A percentile compares a stretch with the other conserved stretches of the same genome.
Evolutionary conservation across 2,113 vertebrate species (phyloP).

Genomic region (Gymnorhina tibicen): DNA sequence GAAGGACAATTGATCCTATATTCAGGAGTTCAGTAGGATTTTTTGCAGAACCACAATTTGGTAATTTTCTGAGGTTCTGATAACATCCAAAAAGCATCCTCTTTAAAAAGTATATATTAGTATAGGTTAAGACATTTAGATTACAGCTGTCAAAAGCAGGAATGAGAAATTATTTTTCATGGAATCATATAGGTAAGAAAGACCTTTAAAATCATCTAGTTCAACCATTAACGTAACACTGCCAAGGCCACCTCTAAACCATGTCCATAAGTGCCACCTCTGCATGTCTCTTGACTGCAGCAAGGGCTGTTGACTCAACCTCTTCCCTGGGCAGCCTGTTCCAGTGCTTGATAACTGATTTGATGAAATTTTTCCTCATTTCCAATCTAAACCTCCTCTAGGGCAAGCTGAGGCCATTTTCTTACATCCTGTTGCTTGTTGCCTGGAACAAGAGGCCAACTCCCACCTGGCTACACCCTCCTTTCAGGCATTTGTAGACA

Average conservation of each 20-base stretch:
- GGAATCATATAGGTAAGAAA: neutral
- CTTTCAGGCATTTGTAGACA: neutral
- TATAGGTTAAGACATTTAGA: conserved; percentile 16
- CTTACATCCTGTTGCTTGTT: neutral
- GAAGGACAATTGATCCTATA: neutral
- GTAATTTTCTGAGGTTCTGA: neutral
- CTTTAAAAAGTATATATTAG: neutral
- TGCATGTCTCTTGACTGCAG: neutral
- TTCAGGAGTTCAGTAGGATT: neutral
- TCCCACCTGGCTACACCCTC: neutral
- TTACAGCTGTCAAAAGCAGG: conserved; percentile 11
- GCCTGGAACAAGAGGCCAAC: neutral
- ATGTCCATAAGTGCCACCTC: neutral
- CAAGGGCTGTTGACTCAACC: neutral
- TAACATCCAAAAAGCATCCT: neutral
- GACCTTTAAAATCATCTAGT: neutral
- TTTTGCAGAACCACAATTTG: neutral
- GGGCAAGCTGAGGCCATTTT: neutral
- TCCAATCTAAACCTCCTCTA: neutral
- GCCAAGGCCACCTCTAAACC: neutral
- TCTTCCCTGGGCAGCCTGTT: neutral
- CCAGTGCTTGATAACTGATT: neutral
- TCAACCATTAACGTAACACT: neutral
- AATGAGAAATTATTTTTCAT: conserved; percentile 16
- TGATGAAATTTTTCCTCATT: neutral